These are phyloP conservation scores for Cinara cedri DNA, from an alignment of 2,888 invertebrate species.

Conservation along the genomic window DNA sequence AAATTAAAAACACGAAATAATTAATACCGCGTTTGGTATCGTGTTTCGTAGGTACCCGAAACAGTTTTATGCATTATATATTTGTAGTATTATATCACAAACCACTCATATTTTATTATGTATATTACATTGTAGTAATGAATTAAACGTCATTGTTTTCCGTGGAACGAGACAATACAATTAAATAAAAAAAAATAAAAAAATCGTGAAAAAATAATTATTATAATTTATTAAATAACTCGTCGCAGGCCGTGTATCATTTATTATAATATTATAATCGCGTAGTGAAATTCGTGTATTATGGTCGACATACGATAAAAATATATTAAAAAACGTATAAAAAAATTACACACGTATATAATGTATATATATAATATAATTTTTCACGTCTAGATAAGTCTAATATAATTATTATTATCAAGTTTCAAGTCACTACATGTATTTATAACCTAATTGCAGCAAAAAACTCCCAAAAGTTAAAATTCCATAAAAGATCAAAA, in stretches of 20 bases:
- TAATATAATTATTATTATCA: too few relatives aligned
- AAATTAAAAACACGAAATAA: slow-evolving; percentile 33
- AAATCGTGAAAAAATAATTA: slow-evolving; percentile 31
- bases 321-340: too few relatives aligned
- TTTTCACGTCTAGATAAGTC: too few relatives aligned
- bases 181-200: neutral
- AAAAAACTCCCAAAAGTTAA: too few relatives aligned
- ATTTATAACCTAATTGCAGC: too few relatives aligned
- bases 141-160: neutral
- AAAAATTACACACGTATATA: too few relatives aligned
- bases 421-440: too few relatives aligned
- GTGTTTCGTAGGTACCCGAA: neutral
- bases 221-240: neutral
- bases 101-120: slow-evolving; percentile 10
- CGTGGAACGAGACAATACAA: slow-evolving; percentile 22
- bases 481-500: too few relatives aligned
- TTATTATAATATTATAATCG: neutral
- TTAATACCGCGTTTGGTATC: slow-evolving; percentile 27
- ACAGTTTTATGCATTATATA: neutral
- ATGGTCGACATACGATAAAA: too few relatives aligned
- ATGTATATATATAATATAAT: too few relatives aligned
- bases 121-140: neutral
- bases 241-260: neutral
- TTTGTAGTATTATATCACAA: neutral
- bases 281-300: too few relatives aligned